A percentile compares a stretch with the other conserved stretches of the same genome.
Evolutionary conservation across 2,113 vertebrate genomes (phyloP).

Genomic region (Elachura formosa): DNA sequence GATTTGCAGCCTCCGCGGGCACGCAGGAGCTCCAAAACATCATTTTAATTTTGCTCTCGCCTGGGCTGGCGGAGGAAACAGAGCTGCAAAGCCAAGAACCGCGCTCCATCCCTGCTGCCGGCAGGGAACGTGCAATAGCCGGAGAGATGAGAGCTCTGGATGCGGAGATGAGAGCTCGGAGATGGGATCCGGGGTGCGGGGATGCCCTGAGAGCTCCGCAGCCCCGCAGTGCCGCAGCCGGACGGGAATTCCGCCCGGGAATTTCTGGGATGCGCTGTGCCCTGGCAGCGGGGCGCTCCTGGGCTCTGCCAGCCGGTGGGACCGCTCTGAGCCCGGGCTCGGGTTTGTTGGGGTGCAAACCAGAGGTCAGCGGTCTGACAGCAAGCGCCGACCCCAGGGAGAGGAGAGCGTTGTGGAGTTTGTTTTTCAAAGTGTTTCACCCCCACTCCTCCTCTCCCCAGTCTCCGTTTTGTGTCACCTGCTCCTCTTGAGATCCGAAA

Average conservation of each 20-base stretch:
- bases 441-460: background rate
- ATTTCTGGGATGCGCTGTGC: background rate
- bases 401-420: background rate
- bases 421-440: fast-evolving
- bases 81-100: background rate
- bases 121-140: background rate
- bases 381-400: fast-evolving
- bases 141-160: too few relatives aligned
- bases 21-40: background rate
- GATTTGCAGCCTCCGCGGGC: background rate
- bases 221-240: background rate
- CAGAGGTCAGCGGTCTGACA: background rate
- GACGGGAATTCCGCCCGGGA: background rate
- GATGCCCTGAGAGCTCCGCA: fast-evolving
- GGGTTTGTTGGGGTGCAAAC: fast-evolving
- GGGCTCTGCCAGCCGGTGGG: fast-evolving
- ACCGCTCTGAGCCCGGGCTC: background rate
- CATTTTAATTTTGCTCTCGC: fast-evolving
- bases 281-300: background rate
- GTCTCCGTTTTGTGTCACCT: background rate
- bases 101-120: background rate
- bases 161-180: too few relatives aligned
- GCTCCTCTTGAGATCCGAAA: background rate
- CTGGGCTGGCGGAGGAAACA: fast-evolving
- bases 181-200: too few relatives aligned